Evolutionary conservation across 1,140 invertebrate genomes (phyloP).

Genomic region (Drosophila simulans): DNA sequence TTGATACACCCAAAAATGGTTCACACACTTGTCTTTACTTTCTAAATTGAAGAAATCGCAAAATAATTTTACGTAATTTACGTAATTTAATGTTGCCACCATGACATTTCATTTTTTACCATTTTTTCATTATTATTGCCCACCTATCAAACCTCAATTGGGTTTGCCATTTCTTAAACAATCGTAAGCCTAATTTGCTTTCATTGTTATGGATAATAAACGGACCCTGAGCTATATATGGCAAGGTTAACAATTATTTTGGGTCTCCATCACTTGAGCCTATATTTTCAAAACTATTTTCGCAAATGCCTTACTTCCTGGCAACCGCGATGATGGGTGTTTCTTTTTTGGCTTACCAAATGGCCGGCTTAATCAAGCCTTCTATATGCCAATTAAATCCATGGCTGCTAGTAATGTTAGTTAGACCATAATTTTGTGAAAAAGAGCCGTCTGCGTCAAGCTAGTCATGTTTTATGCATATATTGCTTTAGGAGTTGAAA

Average conservation of each 20-base stretch:
- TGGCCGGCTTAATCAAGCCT: slow-evolving; percentile 58
- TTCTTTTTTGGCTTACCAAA: slow-evolving; percentile 32
- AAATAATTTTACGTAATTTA: slow-evolving; percentile 30
- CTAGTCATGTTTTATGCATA: slow-evolving; percentile 63
- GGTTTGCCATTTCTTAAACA: slow-evolving; percentile 59
- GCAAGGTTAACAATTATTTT: slow-evolving; percentile 51
- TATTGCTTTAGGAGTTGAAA: slow-evolving; percentile 35
- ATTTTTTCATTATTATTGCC: slow-evolving; percentile 22
- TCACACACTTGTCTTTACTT: slow-evolving; percentile 31
- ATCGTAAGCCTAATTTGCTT: slow-evolving; percentile 60
- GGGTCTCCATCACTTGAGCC: slow-evolving; percentile 5
- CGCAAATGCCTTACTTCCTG: slow-evolving; percentile 27
- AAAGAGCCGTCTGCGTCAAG: slow-evolving; percentile 21
- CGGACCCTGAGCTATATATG: slow-evolving; percentile 61
- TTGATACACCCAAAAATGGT: slow-evolving; percentile 10
- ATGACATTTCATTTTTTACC: slow-evolving; percentile 56
- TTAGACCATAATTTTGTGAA: slow-evolving; percentile 44
- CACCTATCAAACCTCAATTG: slow-evolving; percentile 58
- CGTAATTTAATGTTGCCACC: slow-evolving; percentile 31
- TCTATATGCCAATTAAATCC: slow-evolving; percentile 71
- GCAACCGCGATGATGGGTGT: slow-evolving; percentile 10
- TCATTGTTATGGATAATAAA: slow-evolving; percentile 50
- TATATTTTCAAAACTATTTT: slow-evolving; percentile 24
- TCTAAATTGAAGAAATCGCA: slow-evolving; percentile 27
- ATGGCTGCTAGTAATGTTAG: slow-evolving; percentile 49